phyloP scores from a whole-genome alignment of 2,888 invertebrate species.

The Pocota personata region DNA sequence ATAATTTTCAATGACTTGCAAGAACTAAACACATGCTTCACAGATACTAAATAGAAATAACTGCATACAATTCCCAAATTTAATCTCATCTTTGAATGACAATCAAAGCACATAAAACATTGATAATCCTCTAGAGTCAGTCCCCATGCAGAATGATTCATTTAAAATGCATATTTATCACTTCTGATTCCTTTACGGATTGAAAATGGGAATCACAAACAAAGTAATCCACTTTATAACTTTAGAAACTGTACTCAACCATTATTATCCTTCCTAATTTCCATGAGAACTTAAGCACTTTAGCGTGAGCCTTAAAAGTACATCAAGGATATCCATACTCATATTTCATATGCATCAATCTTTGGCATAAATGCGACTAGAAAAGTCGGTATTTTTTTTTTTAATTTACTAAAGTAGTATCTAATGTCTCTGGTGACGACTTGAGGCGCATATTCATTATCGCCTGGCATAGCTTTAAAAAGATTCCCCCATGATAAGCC shows the following conservation, averaged over 20 bases:
- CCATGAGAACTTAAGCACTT: not conserved
- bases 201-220: slow-evolving; percentile 11
- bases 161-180: slow-evolving; percentile 15
- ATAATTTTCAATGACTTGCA: not conserved
- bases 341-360: slow-evolving; percentile 20
- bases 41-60: not conserved
- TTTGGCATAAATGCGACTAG: not conserved
- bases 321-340: slow-evolving; percentile 12
- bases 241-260: not conserved
- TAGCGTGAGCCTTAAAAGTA: not conserved
- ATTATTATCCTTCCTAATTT: not conserved
- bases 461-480: not conserved
- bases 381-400: not conserved
- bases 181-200: not conserved
- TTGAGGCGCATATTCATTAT: not conserved
- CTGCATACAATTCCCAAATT: not conserved
- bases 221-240: slow-evolving; percentile 3
- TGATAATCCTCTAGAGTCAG: not conserved
- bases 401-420: slow-evolving; percentile 52
- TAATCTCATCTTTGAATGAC: not conserved
- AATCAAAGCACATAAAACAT: not conserved
- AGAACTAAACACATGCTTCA: not conserved
- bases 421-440: slow-evolving; percentile 11
- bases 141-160: not conserved
- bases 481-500: not conserved